phyloP scores from a whole-genome alignment of 2,113 vertebrate genomes.

The Serilophus lunatus region DNA sequence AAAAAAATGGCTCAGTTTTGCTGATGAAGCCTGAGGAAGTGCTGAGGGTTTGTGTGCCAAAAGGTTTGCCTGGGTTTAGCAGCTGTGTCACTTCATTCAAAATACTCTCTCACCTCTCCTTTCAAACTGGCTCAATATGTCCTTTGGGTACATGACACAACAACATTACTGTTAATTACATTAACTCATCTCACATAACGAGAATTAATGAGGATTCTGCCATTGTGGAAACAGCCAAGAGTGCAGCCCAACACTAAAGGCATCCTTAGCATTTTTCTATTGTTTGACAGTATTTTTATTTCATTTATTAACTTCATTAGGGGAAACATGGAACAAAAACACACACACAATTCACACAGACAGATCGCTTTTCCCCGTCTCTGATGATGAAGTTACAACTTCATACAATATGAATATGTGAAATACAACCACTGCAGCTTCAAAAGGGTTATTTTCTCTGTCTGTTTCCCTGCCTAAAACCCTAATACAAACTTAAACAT shows the following conservation, averaged over 20 bases:
- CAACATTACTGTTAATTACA: constrained; percentile 2
- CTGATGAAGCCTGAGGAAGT: background rate
- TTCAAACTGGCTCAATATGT: background rate
- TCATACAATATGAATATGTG: background rate
- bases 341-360: background rate
- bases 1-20: background rate
- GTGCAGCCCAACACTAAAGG: background rate
- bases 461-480: background rate
- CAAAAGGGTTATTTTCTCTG: background rate
- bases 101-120: background rate
- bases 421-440: background rate
- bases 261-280: constrained; percentile 21
- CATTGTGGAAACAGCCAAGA: background rate
- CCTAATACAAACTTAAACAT: background rate
- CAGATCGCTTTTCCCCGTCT: background rate
- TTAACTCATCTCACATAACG: constrained; percentile 32
- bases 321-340: background rate
- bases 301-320: background rate
- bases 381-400: background rate
- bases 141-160: background rate
- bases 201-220: constrained; percentile 36
- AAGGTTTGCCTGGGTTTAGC: background rate
- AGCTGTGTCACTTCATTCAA: background rate
- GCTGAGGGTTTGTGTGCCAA: background rate
- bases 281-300: background rate